Base-by-base conservation (phyloP, 2,113 vertebrate species). In the Lynx canadensis region DNA sequence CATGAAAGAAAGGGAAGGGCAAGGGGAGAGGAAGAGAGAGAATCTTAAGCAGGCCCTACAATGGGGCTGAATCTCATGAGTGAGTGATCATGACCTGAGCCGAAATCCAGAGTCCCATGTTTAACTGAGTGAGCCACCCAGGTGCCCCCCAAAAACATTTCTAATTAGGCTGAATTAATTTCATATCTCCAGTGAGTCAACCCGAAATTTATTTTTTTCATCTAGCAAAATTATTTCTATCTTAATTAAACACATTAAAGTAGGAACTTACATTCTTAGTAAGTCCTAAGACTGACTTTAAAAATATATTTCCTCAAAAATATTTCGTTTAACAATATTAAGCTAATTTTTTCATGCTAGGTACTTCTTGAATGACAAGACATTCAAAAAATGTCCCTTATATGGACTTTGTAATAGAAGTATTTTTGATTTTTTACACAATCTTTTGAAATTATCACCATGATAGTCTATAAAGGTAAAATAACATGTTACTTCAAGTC, bases 391-490 rank as follows among this genome's bases (percentile, higher is more conserved):
- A 45, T 81, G 80, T 81, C 14, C 9, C 13, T 31, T 66, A 15
- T 60, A 36, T 80, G 66, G 65, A 89, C 13, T 86, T 41, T 92
- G 16, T 96, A 80, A 66, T 74, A 36, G 45, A 96, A 41, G 9
- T 85, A 89, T n/a, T 94, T 80, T 65, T 79, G 48, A n/a, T 85
- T 90, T 57, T 29, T 88, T 83, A 74, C 0, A 45, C 0, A 36
- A 69, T 68, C 31, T 50, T 94, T 79, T 73, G 27, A 97, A 92
- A 89, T 89, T 92, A 78, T 81, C 16, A 45, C 50, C 13, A 57
- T 52, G 63, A 21, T 27, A 57, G 3, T 50, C 71, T 80, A 66
- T 60, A 94, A 83, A 92, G 16, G 10, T 41, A 48, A 96, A 93
- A 84, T 68, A 80, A 3, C 10, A 50, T 33, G 36, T 81, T 92